Evolutionary conservation across 2,113 vertebrate species (phyloP).

Genomic region (Elephas maximus): DNA sequence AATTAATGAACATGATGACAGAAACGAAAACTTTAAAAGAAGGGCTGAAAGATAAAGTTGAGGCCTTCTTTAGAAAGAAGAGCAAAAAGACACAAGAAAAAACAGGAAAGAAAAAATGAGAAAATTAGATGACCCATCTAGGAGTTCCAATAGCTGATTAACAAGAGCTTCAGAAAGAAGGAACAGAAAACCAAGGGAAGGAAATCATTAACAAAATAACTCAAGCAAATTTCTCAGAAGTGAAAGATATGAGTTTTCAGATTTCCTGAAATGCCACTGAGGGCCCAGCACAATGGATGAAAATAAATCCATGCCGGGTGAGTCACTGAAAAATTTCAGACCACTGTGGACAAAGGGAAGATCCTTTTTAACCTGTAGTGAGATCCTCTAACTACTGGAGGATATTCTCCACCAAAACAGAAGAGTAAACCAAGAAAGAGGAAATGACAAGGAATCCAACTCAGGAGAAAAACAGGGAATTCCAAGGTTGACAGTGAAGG

Average conservation of each 20-base stretch:
- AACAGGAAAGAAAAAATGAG: neutral
- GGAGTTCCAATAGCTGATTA: slow-evolving; percentile 10
- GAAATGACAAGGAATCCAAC: slow-evolving; percentile 1
- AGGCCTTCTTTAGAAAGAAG: neutral
- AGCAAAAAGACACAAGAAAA: neutral
- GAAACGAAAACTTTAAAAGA: slow-evolving; percentile 13
- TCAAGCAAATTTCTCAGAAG: slow-evolving; percentile 50
- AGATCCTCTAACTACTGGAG: neutral
- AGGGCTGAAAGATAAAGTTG: neutral
- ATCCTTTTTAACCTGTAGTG: neutral
- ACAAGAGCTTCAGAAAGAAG: slow-evolving; percentile 19
- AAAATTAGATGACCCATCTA: neutral
- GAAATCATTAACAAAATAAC: slow-evolving; percentile 47
- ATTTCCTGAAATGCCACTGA: slow-evolving; percentile 28
- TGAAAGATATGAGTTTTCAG: neutral
- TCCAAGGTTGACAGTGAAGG: neutral
- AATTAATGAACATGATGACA: neutral
- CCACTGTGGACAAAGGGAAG: neutral
- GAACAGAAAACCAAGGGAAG: slow-evolving; percentile 48
- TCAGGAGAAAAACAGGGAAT: slow-evolving; percentile 19
- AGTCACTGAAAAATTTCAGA: slow-evolving; percentile 21
- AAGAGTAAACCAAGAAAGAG: slow-evolving; percentile 8
- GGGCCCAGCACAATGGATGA: neutral
- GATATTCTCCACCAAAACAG: slow-evolving; percentile 46
- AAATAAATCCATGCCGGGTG: neutral